Evolutionary conservation across 2,113 vertebrate species (phyloP), one percentile per base, ranked within the genome.

Genomic region (Amblyornis subalaris): DNA sequence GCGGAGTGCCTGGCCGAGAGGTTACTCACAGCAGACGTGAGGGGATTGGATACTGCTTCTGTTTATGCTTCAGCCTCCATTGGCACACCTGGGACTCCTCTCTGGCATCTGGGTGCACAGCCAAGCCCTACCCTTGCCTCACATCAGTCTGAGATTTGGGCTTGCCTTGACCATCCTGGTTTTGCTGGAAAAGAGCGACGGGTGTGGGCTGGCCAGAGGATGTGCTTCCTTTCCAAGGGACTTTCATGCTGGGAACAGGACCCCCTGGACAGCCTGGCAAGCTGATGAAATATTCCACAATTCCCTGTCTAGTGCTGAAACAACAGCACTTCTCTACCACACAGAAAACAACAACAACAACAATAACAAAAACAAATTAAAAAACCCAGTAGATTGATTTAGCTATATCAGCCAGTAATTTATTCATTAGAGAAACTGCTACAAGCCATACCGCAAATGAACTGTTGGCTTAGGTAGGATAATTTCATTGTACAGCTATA

Each of bases 1-100:
- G 7, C 33, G 79, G 57, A 55, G 70, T 28, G 31, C 35, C 66
- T 79, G 70, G 26, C 54, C 4, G 2, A 36, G 70, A 64, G 65
- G 58, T 71, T 69, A 53, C n/a, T 33, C 54, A 42, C 0, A 0
- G n/a, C 8, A 7, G 58, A 53, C 0, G 0, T 65, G 79, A 88
- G 18, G 54, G 75, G n/a, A 12, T 94, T 88, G 65, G 28, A n/a
- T 44, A 29, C 16, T 18, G 28, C 22, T 45, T 65, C 44, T 25
- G 10, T 42, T 72, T 79, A n/a, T 45, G 33, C 72, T 86, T 83
- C 83, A 81, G 60, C 51, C 33, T 89, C 71, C 33, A 8, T 36
- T 0, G 0, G 61, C 57, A 44, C 1, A 2, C 21, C 12, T 60
- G 57, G 35, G 66, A 18, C 33, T 58, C 51, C 1, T 5, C 66